Base-by-base conservation (phyloP, 2,113 vertebrate genomes). In the Ellobius talpinus region DNA sequence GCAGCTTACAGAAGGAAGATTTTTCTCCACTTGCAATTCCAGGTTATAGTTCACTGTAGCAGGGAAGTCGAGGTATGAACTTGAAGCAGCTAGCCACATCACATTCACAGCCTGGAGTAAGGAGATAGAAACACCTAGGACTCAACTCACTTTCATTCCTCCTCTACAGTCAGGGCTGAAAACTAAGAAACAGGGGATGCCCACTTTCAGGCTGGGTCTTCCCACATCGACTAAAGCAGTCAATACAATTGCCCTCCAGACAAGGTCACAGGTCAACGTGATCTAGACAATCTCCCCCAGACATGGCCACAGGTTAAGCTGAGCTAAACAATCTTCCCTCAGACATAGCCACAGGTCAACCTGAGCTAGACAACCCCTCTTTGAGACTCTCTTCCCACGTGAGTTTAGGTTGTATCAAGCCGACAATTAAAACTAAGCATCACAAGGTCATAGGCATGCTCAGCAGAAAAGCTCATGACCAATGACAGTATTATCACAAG, bases 401-500 rank as follows among this genome's bases (percentile, higher is more conserved):
- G 63, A 50, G 13, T 45, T 31, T 13, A 66, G 9, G 42, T 23
- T 50, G 29, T n/a, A 29, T 50, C 10, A 87, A 47, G 42, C 50
- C 36, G 19, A 36, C 31, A 87, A 36, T 33, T 33, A 36, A 65
- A 36, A 68, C 42, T 66, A 31, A 45, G 29, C 17, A 24, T 47
- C 42, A 68, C 31, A 45, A 50, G 29, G 29, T 19, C 82, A 45
- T 47, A 50, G n/a, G 36, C 45, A 66, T 23, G 88, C 26, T 90
- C 45, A 91, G 78, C 61, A 92, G 89, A 55, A 70, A 61, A 87
- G 42, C 3, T 84, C 52, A 3, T 10, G 45, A 42, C 70, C 52
- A 24, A 21, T 1, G 19, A 12, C 6, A 26, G 7, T 4, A 0
- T 50, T 24, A 52, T 39, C 42, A 31, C 1, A 3, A 63, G n/a